Conservation (phyloP, 2,888 invertebrate species). For the Scaptomyza cyrtandrae region DNA sequence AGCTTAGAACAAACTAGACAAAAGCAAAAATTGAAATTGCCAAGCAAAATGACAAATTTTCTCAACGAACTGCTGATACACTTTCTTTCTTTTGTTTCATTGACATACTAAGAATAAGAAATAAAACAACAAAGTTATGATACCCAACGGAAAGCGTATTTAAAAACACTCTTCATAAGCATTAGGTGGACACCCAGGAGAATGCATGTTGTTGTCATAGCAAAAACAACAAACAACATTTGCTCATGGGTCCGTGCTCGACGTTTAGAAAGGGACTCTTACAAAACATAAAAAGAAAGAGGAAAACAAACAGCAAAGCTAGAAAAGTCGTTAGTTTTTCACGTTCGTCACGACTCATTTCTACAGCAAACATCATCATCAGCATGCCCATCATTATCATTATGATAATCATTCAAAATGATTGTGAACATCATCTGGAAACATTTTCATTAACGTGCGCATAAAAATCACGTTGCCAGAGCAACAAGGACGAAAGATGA, state of each 20-base stretch:
- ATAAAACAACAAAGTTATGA: slow-evolving; percentile 8
- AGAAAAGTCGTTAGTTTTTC: slow-evolving; percentile 41
- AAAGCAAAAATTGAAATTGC: too few relatives aligned
- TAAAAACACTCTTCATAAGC: slow-evolving; percentile 34
- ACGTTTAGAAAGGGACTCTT: slow-evolving; percentile 10
- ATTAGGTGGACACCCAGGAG: slow-evolving; percentile 6
- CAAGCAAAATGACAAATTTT: background rate
- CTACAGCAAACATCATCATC: slow-evolving; percentile 14
- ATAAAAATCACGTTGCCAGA: slow-evolving; percentile 64
- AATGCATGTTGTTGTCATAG: slow-evolving; percentile 3
- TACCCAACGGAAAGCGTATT: slow-evolving; percentile 35
- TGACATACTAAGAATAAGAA: too few relatives aligned
- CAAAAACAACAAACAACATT: slow-evolving; percentile 14
- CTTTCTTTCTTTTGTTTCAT: background rate
- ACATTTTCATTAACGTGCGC: slow-evolving; percentile 71
- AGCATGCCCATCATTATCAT: slow-evolving; percentile 1
- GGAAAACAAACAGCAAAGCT: background rate
- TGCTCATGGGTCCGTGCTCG: slow-evolving; percentile 34
- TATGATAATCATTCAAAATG: slow-evolving; percentile 8
- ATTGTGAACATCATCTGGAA: slow-evolving; percentile 35
- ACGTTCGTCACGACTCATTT: slow-evolving; percentile 15
- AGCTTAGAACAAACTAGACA: slow-evolving; percentile 20
- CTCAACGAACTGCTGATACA: slow-evolving; percentile 16
- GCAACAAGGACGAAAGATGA: too few relatives aligned
- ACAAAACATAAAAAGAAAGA: background rate